phyloP scores from a whole-genome alignment of 2,113 vertebrate species.

The Emydura subglobosa region DNA sequence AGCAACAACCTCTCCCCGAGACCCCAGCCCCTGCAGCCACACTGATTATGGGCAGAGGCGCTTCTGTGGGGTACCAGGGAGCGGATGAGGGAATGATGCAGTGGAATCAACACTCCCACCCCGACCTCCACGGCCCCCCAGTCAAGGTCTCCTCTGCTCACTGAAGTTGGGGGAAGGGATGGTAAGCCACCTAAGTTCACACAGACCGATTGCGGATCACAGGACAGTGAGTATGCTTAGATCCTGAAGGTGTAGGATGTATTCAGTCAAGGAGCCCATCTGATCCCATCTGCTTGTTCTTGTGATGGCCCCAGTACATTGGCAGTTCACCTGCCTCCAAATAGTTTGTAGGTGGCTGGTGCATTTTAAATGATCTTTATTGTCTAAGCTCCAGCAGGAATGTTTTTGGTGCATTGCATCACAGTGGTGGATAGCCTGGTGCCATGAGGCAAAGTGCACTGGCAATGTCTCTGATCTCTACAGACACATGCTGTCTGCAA shows the following conservation, averaged over 20 bases:
- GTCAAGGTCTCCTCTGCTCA: not conserved
- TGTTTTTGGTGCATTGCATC: not conserved
- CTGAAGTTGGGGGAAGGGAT: not conserved
- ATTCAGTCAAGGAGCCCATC: not conserved
- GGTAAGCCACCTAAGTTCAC: not conserved
- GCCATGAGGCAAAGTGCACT: fast-evolving
- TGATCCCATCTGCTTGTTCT: not conserved
- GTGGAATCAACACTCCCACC: not conserved
- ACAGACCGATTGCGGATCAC: not conserved
- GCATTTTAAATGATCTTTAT: fast-evolving
- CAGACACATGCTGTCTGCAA: fast-evolving
- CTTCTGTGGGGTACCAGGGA: not conserved
- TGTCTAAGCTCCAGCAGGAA: not conserved
- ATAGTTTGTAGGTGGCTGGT: fast-evolving
- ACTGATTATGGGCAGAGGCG: not conserved
- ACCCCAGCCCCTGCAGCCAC: not conserved
- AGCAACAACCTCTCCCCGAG: not conserved
- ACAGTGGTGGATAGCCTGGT: not conserved
- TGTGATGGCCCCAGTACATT: fast-evolving
- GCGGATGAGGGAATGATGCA: not conserved
- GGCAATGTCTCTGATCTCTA: not conserved
- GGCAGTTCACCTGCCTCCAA: not conserved
- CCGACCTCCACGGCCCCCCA: not conserved
- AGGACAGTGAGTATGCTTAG: not conserved
- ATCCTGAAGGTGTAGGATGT: not conserved